Evolutionary conservation across 2,888 invertebrate genomes (phyloP).

Genomic region (Apodemia mormo): DNA sequence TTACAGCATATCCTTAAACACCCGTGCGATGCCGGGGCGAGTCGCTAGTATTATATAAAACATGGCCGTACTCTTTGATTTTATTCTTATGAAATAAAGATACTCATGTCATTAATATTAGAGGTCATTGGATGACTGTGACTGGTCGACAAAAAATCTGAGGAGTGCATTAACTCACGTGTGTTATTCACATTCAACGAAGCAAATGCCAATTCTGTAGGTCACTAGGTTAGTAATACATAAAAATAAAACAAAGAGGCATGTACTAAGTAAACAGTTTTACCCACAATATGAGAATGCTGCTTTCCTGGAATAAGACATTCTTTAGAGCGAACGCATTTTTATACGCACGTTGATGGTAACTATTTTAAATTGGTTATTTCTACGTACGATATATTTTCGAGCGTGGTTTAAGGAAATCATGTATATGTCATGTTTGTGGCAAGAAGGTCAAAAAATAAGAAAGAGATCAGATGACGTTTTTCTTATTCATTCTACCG

Average conservation of each 20-base stretch:
- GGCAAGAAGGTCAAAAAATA: too few relatives aligned
- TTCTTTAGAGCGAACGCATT: not conserved
- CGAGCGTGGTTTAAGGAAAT: too few relatives aligned
- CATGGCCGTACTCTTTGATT: too few relatives aligned
- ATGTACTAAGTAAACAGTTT: not conserved
- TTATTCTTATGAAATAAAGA: too few relatives aligned
- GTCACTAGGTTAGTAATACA: not conserved
- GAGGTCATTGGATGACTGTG: not conserved
- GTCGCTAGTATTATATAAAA: too few relatives aligned
- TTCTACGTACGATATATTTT: too few relatives aligned
- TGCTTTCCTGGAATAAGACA: not conserved
- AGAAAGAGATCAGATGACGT: too few relatives aligned
- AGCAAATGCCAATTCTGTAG: not conserved
- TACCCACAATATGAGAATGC: constrained; percentile 1
- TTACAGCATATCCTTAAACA: too few relatives aligned
- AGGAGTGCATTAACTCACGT: constrained; percentile 1
- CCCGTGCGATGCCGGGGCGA: too few relatives aligned
- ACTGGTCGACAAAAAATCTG: not conserved
- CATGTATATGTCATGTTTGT: too few relatives aligned
- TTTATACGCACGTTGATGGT: not conserved
- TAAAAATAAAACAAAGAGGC: not conserved
- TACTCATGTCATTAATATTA: not conserved
- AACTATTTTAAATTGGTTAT: too few relatives aligned
- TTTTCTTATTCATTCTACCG: too few relatives aligned
- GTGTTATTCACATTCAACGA: not conserved